Conservation (phyloP, 2,797 vertebrate genomes). For the Sebastiscus albofasciatus region DNA sequence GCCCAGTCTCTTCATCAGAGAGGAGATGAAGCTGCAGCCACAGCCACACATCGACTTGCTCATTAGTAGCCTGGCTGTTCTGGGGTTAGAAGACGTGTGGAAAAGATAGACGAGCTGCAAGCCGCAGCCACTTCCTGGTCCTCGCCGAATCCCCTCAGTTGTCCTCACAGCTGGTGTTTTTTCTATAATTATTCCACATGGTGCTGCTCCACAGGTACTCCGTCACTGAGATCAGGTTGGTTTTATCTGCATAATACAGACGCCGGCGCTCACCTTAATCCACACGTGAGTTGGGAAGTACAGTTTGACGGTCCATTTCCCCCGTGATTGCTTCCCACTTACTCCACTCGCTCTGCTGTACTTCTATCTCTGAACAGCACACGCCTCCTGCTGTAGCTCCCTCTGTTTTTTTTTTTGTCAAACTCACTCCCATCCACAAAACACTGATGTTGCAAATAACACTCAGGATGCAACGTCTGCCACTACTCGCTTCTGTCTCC, state of each 20-base stretch:
- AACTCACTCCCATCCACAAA: constrained; percentile 53
- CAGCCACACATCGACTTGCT: constrained; percentile 98
- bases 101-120: constrained; percentile 1
- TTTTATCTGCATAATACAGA: constrained; percentile 23
- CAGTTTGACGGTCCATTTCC: constrained; percentile 76
- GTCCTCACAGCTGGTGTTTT: constrained; percentile 35
- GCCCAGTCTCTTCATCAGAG: constrained; percentile 99
- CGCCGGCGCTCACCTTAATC: constrained; percentile 56
- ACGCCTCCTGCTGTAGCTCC: constrained; percentile 57
- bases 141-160: constrained; percentile 26
- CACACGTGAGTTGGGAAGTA: constrained; percentile 57
- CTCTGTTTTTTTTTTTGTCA: not conserved
- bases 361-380: constrained; percentile 53
- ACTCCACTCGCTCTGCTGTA: constrained; percentile 59
- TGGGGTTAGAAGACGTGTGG: constrained; percentile 23
- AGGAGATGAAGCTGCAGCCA: constrained; percentile 98
- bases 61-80: constrained; percentile 84
- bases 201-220: constrained; percentile 72
- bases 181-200: constrained; percentile 70
- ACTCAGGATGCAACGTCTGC: constrained; percentile 43
- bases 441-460: constrained; percentile 45
- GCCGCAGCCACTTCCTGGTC: constrained; percentile 50
- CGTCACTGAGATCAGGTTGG: constrained; percentile 5
- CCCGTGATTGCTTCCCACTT: constrained; percentile 65
- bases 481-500: constrained; percentile 44